Percentiles rank a stretch among this genome's conserved stretches.
phyloP scores from a whole-genome alignment of 1,140 invertebrate genomes.

The Eupristina koningsbergeri region DNA sequence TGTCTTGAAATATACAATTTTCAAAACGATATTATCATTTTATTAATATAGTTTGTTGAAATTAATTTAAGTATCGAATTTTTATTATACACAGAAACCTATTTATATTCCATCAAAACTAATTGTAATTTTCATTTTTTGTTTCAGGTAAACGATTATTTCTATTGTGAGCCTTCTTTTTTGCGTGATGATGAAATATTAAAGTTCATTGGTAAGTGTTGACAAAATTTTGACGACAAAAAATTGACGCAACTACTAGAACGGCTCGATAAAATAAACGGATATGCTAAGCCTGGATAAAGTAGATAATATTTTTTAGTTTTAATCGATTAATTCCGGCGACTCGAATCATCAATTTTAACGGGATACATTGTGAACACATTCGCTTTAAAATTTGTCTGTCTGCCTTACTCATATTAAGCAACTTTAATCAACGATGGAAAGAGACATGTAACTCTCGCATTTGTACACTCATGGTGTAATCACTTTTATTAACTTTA shows the following conservation, averaged over 20 bases:
- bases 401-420: background rate
- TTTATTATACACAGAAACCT: too few species aligned
- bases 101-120: background rate
- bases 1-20: too few species aligned
- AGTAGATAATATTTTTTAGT: conserved; percentile 37
- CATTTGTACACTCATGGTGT: too few species aligned
- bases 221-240: too few species aligned
- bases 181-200: background rate
- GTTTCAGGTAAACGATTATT: conserved; percentile 33
- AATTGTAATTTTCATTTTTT: conserved; percentile 5
- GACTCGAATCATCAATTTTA: conserved; percentile 29
- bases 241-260: too few species aligned
- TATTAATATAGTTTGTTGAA: too few species aligned
- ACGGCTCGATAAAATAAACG: too few species aligned
- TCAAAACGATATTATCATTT: too few species aligned
- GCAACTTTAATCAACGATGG: too few species aligned
- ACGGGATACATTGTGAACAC: background rate
- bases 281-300: background rate
- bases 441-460: too few species aligned
- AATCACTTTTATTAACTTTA: background rate
- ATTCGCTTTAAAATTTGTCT: background rate
- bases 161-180: background rate
- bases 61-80: too few species aligned
- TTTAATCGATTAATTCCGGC: background rate
- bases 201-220: background rate